Conservation (phyloP, 2,113 vertebrate species). For the Rhinichthys klamathensis region DNA sequence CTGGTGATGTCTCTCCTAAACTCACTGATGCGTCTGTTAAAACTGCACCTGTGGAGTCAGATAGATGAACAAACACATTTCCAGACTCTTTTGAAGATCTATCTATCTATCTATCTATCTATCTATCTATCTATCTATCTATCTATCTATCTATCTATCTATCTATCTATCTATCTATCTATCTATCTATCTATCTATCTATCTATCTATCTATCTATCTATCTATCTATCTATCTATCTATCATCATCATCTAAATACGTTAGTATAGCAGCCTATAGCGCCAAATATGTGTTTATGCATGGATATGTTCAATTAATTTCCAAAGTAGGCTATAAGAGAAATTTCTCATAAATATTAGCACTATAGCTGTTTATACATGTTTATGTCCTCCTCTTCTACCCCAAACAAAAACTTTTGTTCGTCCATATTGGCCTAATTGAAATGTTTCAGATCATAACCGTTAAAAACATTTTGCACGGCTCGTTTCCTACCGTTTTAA, state of each 20-base stretch:
- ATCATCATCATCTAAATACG: no score
- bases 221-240: no score
- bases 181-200: neutral
- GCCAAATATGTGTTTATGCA: neutral
- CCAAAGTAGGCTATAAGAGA: neutral
- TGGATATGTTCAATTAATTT: neutral
- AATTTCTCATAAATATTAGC: neutral
- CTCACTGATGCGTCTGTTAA: conserved; percentile 1
- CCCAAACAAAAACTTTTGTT: neutral
- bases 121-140: conserved; percentile 30
- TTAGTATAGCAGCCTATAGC: no score
- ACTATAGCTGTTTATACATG: no score
- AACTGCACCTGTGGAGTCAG: conserved; percentile 21
- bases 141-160: conserved; percentile 18
- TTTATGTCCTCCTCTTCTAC: neutral
- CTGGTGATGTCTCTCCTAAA: conserved; percentile 75
- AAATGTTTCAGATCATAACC: conserved; percentile 81
- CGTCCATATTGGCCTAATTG: conserved; percentile 74
- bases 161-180: conserved; percentile 25
- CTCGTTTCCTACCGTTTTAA: conserved; percentile 85
- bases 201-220: no score
- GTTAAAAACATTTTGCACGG: conserved; percentile 85
- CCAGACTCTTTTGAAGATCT: neutral
- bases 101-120: conserved; percentile 36
- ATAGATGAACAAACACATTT: conserved; percentile 45